Evolutionary conservation across 2,113 vertebrate species (phyloP).

Genomic region (Festucalex cinctus): DNA sequence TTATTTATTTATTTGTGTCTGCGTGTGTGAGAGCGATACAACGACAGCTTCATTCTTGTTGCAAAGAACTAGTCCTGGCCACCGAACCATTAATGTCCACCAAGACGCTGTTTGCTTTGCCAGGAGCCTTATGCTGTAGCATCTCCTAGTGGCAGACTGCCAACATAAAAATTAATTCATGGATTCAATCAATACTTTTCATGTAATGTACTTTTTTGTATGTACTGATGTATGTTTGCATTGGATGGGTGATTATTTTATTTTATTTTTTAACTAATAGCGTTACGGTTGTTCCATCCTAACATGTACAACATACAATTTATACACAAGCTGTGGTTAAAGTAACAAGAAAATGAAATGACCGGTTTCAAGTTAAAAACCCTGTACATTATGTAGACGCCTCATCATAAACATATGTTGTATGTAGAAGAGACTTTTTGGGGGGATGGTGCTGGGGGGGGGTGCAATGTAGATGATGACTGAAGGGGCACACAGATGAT

Average conservation of each 20-base stretch:
- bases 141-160: constrained; percentile 63
- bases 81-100: constrained; percentile 1
- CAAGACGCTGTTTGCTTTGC: constrained; percentile 31
- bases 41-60: constrained; percentile 13
- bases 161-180: constrained; percentile 47
- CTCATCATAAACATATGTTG: neutral
- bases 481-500: constrained; percentile 33
- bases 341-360: neutral
- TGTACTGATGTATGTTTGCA: constrained; percentile 12
- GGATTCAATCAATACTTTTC: constrained; percentile 39
- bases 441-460: too few species aligned
- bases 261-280: constrained; percentile 24
- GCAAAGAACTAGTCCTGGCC: neutral
- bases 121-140: constrained; percentile 46
- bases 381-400: neutral
- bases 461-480: constrained; percentile 10
- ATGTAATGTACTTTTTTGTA: constrained; percentile 41
- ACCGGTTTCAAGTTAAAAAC: neutral
- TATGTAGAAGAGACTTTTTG: constrained; percentile 2
- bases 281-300: constrained; percentile 17
- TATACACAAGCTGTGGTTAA: neutral
- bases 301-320: constrained; percentile 23
- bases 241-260: too few species aligned
- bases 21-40: neutral
- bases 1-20: neutral